Base-by-base conservation (phyloP, 2,797 vertebrate species). In the Sebastes trivittatus region DNA sequence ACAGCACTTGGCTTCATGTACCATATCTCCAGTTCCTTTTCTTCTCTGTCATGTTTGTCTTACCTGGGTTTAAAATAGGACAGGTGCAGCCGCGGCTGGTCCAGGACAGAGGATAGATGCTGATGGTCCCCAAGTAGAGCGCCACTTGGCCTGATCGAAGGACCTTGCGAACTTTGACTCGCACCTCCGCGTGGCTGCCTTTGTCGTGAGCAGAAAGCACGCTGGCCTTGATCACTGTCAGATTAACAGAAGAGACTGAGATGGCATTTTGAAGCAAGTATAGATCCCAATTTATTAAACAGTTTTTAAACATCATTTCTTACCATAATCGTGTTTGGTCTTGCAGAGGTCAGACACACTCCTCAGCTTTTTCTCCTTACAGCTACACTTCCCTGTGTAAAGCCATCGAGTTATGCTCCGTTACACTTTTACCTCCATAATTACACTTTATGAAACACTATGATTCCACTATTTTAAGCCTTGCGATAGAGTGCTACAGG, bases 161-260 rank as follows among this genome's bases (percentile, higher is more conserved):
- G 65, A 98, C 94, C 81, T 98, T 97, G 61, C 94, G 95, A 38
- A 98, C 96, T 90, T 97, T 98, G 69, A 98, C 96, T 22, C 92
- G 91, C 25, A 98, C 97, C 84, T 98, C 97, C 5, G 96, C 97
- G 0, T 98, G 96, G 34, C 96, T 97, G 72, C 97, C 97, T 94
- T 97, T 97, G 95, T 98, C 97, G 7, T 98, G 96, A 78, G 97
- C 97, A 2, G 97, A 97, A 54, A 98, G 89, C 72, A 98, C 96
- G 54, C 95, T 97, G 84, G 94, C 97, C 84, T 97, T 98, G 90
- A 98, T 97, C 84, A 97, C 97, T 98, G 86, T 2, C 27, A 83
- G 34, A 34, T 23, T 78, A 13, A 60, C 11, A 59, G 6, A 62
- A 62, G 20, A 42, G 20, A 42, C 20, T 20, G 14, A 69, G 11